Evolutionary conservation across 2,888 invertebrate genomes (phyloP), one percentile per base, ranked within the genome.

Genomic region (Pediacus dermestoides): DNA sequence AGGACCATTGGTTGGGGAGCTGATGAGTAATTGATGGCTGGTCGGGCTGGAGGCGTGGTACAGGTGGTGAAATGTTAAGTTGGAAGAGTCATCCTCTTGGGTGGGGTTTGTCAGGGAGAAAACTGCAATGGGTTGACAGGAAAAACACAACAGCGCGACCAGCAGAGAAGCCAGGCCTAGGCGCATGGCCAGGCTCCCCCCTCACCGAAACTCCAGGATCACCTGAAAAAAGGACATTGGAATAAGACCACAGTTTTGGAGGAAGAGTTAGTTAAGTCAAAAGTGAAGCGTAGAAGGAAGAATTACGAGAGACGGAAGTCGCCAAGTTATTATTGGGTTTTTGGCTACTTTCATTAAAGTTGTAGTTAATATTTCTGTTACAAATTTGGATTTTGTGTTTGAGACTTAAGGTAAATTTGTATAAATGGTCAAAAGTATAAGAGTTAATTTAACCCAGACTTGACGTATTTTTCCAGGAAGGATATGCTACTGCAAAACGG

Each of bases 121-220:
- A 51, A 36, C 37, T 42, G 46, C 37, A 28, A 23, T 46, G 39
- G 25, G 47, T 31, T 35, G 34, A 39, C 34, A 41, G 39, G 48
- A 42, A 45, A 50, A 49, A 42, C 50, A 70, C 63, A 71, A 67
- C 71, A 73, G 72, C 71, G 64, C 64, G 64, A 68, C 66, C 67
- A 66, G 65, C 63, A 68, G 64, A 61, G 60, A 58, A 66, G 72
- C 73, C 72, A 72, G 73, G 71, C 75, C 75, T 71, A 73, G 71
- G 74, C 73, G 74, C 75, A 76, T 76, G 75, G 74, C 76, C 75
- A 58, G 74, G 71, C 72, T 71, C 70, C 73, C 70, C 60, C 70
- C 70, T 64, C 64, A 64, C 61, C 63, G 59, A 51, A 56, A 56
- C 55, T 57, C 61, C 61, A 60, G 62, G 59, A 58, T 60, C 56